These are phyloP conservation scores for Cladopsammia gracilis DNA, from an alignment of 64 coral and sea anemone genomes.

Conservation along the genomic window DNA sequence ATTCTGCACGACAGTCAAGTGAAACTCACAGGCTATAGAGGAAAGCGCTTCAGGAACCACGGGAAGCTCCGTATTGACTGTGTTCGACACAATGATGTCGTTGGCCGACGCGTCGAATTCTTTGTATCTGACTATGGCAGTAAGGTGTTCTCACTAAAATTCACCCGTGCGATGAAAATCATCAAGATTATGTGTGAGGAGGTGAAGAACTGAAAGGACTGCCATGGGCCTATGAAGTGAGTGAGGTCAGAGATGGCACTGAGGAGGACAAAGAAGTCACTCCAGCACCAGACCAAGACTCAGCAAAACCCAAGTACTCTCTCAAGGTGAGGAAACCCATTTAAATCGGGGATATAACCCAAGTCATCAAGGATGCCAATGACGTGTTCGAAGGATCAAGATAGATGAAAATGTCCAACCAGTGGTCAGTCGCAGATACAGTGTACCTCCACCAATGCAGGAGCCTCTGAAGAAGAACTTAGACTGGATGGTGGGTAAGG, in stretches of 20 bases:
- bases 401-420: no score
- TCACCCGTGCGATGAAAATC: constrained; percentile 28
- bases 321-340: constrained; percentile 76
- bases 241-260: constrained; percentile 79
- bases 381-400: constrained; percentile 73
- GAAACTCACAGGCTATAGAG: no score
- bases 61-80: constrained; percentile 58
- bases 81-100: constrained; percentile 88
- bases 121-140: constrained; percentile 89
- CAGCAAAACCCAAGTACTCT: constrained; percentile 74
- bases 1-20: no score
- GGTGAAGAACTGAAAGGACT: constrained; percentile 81
- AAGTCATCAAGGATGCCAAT: constrained; percentile 79
- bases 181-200: constrained; percentile 66
- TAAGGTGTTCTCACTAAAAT: constrained; percentile 90
- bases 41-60: constrained; percentile 62
- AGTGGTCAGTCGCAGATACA: constrained; percentile 15
- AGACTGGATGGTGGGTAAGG: constrained; percentile 79
- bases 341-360: constrained; percentile 72
- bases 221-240: constrained; percentile 82
- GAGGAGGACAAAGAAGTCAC: constrained; percentile 60
- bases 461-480: constrained; percentile 29
- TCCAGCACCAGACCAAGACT: constrained; percentile 3
- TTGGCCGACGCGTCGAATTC: constrained; percentile 89
- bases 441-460: no score